Base-by-base conservation (phyloP, 2,113 vertebrate genomes). In the Onychorhynchus coronatus region DNA sequence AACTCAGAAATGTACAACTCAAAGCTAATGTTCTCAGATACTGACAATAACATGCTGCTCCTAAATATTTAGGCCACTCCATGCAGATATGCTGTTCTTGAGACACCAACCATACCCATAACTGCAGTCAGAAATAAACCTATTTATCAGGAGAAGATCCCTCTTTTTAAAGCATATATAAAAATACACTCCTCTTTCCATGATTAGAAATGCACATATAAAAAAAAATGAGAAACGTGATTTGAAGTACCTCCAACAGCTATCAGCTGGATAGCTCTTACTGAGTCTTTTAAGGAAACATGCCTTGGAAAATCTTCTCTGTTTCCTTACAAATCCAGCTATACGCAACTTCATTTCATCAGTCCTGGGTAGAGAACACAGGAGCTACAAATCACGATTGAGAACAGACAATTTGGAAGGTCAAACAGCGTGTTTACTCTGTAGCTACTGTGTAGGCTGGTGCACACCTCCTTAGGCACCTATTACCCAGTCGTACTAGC, bases 401-500 rank as follows among this genome's bases (percentile, higher is more conserved):
- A 52, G 30, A 80, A 80, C 8, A n/a, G n/a, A n/a, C n/a, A n/a
- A n/a, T 73, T 14, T 8, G 15, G 49, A 66, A 92, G 53, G 49
- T 13, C 67, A 84, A 61, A 67, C 44, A 22, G 8, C 5, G 17
- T 80, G 72, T 77, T 91, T 77, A 30, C 52, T 35, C 33, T 66
- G n/a, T 5, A 80, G 76, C 89, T 83, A 41, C 79, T 28, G 14
- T 20, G 33, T 15, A 88, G 66, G 39, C 30, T 55, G 66, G 50
- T 5, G 1, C 52, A 30, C 44, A 35, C 8, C 68, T 76, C 50
- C 61, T 53, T 24, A 80, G 50, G 47, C 55, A 49, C 41, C 19
- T 33, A 46, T 21, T 17, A 50, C 16, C 15, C 65, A 55, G 41
- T 22, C 5, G 0, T 0, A 27, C 37, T 0, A 62, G 73, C 44